phyloP scores from a whole-genome alignment of 1,140 invertebrate species.

The Heliconius hermathena region DNA sequence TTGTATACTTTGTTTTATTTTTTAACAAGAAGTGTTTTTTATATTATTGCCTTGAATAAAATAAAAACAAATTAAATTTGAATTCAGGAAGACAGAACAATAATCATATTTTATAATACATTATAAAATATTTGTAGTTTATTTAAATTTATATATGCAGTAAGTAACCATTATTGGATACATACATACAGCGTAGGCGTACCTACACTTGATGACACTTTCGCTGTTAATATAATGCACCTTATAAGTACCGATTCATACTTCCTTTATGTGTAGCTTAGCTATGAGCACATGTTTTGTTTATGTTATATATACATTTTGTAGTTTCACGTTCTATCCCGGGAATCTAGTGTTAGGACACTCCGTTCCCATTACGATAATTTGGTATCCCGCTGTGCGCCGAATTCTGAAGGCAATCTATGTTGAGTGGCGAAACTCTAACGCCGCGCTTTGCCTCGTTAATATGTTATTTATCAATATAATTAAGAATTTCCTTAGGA shows the following conservation, averaged over 20 bases:
- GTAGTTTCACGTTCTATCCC: too few relatives aligned
- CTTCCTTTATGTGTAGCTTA: background rate
- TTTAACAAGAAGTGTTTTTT: background rate
- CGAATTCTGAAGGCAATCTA: too few relatives aligned
- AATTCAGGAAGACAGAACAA: background rate
- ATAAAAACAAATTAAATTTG: background rate
- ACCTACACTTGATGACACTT: background rate
- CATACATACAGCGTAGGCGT: background rate
- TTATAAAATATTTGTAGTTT: background rate
- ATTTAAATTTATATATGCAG: background rate
- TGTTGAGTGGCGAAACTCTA: too few relatives aligned
- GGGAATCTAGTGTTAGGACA: too few relatives aligned
- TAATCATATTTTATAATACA: background rate
- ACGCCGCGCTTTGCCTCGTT: too few relatives aligned
- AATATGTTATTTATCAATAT: too few relatives aligned
- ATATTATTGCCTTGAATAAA: background rate
- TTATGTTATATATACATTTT: too few relatives aligned
- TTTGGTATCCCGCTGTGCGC: too few relatives aligned
- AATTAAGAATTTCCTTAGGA: too few relatives aligned
- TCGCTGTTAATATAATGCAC: slow-evolving; percentile 3
- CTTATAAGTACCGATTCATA: background rate
- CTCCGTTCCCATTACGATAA: too few relatives aligned
- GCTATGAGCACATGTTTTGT: background rate
- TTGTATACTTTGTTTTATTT: background rate
- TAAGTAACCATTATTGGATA: background rate